Base-by-base conservation (phyloP, 2,888 invertebrate genomes). In the Willowsia nigromaculata region DNA sequence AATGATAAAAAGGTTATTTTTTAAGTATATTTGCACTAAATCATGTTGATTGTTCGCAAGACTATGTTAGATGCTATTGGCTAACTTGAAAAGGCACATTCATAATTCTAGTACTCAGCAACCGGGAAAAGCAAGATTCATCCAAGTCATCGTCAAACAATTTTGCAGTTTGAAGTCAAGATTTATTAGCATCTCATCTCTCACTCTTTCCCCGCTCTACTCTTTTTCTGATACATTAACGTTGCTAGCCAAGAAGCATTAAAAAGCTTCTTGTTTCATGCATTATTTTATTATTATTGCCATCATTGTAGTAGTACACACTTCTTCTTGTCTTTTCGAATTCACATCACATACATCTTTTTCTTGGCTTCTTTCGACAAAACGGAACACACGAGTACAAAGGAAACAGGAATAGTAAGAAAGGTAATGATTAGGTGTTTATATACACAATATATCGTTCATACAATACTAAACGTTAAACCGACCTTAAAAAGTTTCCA, bases 91-190 rank as follows among this genome's bases (percentile, higher is more conserved):
- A 80, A 80, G 80, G 40, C 13, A 80, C 65, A 65, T 74, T 81
- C 71, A 87, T 87, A 87, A 81, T 87, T 87, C 74, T 53, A 81
- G 81, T 81, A 82, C 87, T 87, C 88, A 84, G 65, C 83, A 83
- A 88, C 65, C 78, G 83, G 65, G 40, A 88, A 88, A 43, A 76
- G 78, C 40, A 71, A 88, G 78, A 88, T 88, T 84, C 83, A 83
- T 88, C 83, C 83, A 84, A 83, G 88, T 88, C 88, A 84, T 88
- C 88, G 78, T 88, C 88, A 84, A 88, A 68, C 84, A 84, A 88
- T 88, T 88, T 88, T 37, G 87, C 59, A 82, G 82, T 88, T 88
- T 88, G 83, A 88, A 88, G 88, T 76, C 65, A 84, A 88, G 88
- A 88, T 88, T 88, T 88, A 88, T 88, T 88, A 84, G 83, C 83